phyloP scores from a whole-genome alignment of 1,140 invertebrate genomes.

The Drosophila erecta region DNA sequence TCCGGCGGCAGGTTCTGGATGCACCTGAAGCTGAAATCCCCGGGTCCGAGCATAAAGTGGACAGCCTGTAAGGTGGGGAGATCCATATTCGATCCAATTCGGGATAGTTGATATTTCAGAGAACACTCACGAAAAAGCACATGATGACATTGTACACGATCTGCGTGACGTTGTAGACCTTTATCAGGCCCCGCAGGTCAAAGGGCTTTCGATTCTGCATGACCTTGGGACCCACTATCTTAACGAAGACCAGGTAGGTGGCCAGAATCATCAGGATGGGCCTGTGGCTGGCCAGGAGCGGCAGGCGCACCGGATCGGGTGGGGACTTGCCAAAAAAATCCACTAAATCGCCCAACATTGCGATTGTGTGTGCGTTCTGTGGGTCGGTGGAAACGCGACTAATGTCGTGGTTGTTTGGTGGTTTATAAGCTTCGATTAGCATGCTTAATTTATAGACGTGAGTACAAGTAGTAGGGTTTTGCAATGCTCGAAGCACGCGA shows the following conservation, averaged over 20 bases:
- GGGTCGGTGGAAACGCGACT: conserved; percentile 3
- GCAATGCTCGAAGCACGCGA: not conserved
- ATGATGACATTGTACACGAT: conserved; percentile 66
- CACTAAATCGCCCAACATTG: conserved; percentile 40
- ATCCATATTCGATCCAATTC: not conserved
- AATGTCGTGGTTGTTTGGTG: not conserved
- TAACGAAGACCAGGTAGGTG: conserved; percentile 89
- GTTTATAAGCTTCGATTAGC: not conserved
- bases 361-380: conserved; percentile 1
- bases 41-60: conserved; percentile 24
- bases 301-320: conserved; percentile 60
- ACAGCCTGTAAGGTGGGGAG: conserved; percentile 9
- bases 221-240: conserved; percentile 88
- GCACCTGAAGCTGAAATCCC: conserved; percentile 36
- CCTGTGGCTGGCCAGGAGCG: conserved; percentile 89
- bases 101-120: not conserved
- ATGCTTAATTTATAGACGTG: not conserved
- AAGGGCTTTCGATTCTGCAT: conserved; percentile 94
- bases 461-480: not conserved
- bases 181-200: conserved; percentile 89
- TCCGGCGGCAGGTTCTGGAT: conserved; percentile 32
- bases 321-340: conserved; percentile 14
- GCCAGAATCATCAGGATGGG: conserved; percentile 89
- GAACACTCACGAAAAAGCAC: conserved; percentile 20
- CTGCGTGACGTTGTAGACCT: conserved; percentile 92